Conservation (phyloP, 2,113 vertebrate species). For the Myrmecobius fasciatus region DNA sequence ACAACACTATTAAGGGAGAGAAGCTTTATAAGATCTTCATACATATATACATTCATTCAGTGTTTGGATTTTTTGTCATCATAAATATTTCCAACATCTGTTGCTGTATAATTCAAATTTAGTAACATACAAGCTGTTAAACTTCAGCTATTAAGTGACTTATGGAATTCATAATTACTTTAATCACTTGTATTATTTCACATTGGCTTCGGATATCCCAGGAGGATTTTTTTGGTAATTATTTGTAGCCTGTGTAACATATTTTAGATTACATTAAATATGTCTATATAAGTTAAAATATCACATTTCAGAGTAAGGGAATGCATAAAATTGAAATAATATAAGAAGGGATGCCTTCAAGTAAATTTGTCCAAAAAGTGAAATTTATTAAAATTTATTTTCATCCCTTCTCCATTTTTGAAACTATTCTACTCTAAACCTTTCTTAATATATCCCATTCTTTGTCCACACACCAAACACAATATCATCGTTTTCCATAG, state of each 20-base stretch:
- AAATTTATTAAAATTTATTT: not conserved
- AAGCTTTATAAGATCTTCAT: not conserved
- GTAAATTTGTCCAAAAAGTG: not conserved
- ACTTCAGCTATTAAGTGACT: not conserved
- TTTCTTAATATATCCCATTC: not conserved
- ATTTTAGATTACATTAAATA: not conserved
- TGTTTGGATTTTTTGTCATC: conserved; percentile 3
- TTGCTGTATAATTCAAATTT: conserved; percentile 33
- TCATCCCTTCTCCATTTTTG: not conserved
- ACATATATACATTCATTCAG: not conserved
- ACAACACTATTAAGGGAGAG: not conserved
- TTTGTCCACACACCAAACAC: not conserved
- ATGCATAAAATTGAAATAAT: not conserved
- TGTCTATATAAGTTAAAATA: not conserved
- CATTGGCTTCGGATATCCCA: not conserved
- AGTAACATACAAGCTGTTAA: not conserved
- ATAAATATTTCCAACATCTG: conserved; percentile 42
- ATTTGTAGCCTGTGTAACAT: not conserved
- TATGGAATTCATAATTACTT: conserved; percentile 44
- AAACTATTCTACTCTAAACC: not conserved
- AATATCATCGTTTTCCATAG: not conserved
- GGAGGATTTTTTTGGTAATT: not conserved
- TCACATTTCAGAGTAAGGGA: not conserved
- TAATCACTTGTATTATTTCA: conserved; percentile 10
- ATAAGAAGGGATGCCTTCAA: not conserved